Percentiles rank a stretch among this genome's conserved stretches.
Evolutionary conservation across 2,113 vertebrate genomes (phyloP).

Genomic region (Pyxicephalus adspersus): DNA sequence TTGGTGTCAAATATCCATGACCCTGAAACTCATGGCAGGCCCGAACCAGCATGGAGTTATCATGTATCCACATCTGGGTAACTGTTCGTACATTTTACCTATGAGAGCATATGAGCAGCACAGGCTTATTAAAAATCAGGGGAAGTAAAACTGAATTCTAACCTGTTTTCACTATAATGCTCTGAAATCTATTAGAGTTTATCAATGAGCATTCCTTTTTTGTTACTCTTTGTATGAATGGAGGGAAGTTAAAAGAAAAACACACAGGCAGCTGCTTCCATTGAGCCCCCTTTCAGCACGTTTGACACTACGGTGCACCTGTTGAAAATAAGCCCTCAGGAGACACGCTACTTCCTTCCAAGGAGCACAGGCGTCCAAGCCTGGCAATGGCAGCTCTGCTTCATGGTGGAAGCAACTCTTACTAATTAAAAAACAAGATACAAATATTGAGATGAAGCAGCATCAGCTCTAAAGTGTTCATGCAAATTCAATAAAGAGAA

Average conservation of each 20-base stretch:
- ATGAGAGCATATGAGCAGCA: too few species aligned
- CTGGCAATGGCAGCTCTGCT: not conserved
- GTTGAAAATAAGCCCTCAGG: constrained; percentile 45
- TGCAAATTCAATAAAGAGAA: not conserved
- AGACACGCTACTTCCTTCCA: constrained; percentile 26
- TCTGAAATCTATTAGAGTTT: not conserved
- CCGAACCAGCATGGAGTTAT: too few species aligned
- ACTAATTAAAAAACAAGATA: constrained; percentile 33
- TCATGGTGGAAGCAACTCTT: not conserved
- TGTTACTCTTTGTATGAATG: not conserved
- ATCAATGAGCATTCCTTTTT: not conserved
- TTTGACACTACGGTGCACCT: constrained; percentile 67
- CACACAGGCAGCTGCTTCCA: constrained; percentile 41
- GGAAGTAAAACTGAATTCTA: too few species aligned
- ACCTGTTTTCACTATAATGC: too few species aligned
- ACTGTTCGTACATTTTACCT: too few species aligned
- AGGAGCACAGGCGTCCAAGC: not conserved
- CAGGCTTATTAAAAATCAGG: too few species aligned
- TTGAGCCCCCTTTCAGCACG: constrained; percentile 49
- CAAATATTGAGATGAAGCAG: not conserved
- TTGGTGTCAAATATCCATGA: too few species aligned
- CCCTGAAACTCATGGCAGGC: too few species aligned
- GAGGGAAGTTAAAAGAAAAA: constrained; percentile 5
- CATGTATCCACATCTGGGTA: too few species aligned
- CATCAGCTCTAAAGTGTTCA: not conserved